These are phyloP conservation scores for Leptopterna dolabrata DNA, from an alignment of 2,888 invertebrate genomes.

Conservation along the genomic window DNA sequence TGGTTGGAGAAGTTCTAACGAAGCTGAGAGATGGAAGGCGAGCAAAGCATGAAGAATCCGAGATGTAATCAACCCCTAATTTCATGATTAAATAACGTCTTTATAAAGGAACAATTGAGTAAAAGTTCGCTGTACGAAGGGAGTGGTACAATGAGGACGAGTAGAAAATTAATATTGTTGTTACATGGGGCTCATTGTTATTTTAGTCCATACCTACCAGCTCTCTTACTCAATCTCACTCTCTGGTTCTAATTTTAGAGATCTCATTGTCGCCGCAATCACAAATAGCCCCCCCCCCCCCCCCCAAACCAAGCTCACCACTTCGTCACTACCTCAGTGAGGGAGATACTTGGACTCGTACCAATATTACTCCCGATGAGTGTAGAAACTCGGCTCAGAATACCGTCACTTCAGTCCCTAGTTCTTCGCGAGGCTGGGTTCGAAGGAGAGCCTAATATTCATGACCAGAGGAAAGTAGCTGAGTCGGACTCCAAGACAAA, in stretches of 20 bases:
- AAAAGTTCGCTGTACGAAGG: neutral
- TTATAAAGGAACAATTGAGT: conserved; percentile 19
- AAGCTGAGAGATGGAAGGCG: neutral
- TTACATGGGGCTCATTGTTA: neutral
- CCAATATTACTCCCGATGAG: no score
- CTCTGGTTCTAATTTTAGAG: neutral
- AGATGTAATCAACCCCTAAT: conserved; percentile 46
- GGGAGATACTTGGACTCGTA: no score
- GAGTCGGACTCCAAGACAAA: no score
- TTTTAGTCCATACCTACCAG: neutral
- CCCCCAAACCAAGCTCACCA: neutral
- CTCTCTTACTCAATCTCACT: neutral
- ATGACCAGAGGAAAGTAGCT: no score
- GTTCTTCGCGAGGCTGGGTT: no score
- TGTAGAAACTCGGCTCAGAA: no score
- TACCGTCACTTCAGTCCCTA: no score
- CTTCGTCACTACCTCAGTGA: no score
- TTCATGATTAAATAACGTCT: conserved; percentile 39
- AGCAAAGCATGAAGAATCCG: conserved; percentile 8
- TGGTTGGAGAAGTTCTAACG: conserved; percentile 25
- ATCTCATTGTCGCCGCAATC: neutral
- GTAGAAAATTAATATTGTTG: conserved; percentile 6
- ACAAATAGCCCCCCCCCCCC: neutral
- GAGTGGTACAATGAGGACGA: neutral
- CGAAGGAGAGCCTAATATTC: no score